phyloP scores from a whole-genome alignment of 2,888 invertebrate genomes.

The Acronicta alni region DNA sequence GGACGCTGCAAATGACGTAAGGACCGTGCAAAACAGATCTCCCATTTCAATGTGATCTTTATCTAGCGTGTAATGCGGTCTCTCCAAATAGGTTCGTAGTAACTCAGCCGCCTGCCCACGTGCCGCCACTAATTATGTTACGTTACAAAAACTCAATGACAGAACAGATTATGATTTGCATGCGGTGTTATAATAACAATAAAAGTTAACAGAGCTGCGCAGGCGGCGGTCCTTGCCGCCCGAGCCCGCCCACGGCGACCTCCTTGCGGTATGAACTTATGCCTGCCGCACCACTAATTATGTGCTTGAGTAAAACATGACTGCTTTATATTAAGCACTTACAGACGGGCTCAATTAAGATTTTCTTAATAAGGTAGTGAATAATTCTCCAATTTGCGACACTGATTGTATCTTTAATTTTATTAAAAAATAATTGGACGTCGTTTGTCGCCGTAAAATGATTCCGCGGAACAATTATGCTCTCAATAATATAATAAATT shows the following conservation, averaged over 20 bases:
- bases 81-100: constrained; percentile 49
- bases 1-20: constrained; percentile 20
- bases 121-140: constrained; percentile 61
- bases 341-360: constrained; percentile 28
- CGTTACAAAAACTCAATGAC: constrained; percentile 79
- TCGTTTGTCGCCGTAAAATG: constrained; percentile 18
- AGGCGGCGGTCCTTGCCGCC: constrained; percentile 64
- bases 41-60: constrained; percentile 28
- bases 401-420: constrained; percentile 34
- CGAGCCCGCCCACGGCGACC: constrained; percentile 59
- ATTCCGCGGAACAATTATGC: constrained; percentile 8
- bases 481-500: constrained; percentile 6
- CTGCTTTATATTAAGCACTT: constrained; percentile 52
- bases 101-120: constrained; percentile 64
- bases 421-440: constrained; percentile 25
- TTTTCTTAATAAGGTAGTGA: constrained; percentile 42
- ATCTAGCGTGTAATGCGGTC: constrained; percentile 36
- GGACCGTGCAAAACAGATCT: constrained; percentile 24
- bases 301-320: constrained; percentile 46
- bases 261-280: constrained; percentile 44
- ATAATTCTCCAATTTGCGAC: constrained; percentile 31
- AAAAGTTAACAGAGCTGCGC: constrained; percentile 58
- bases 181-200: constrained; percentile 70
- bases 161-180: constrained; percentile 74
- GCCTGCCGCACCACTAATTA: constrained; percentile 49